phyloP scores from a whole-genome alignment of 2,888 invertebrate species.

The Chymomyza procnemis region DNA sequence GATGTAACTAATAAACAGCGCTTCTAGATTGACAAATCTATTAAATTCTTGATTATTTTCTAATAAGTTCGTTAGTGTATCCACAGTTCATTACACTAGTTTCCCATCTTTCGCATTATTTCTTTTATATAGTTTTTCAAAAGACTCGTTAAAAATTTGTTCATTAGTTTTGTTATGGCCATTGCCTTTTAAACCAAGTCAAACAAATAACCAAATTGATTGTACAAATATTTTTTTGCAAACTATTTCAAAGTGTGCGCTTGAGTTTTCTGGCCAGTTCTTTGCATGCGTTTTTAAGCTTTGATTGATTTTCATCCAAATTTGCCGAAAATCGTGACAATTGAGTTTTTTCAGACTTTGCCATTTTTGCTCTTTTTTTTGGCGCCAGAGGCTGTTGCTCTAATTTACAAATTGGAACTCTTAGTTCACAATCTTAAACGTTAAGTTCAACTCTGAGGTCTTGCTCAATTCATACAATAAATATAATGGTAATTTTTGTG shows the following conservation, averaged over 20 bases:
- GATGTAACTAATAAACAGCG: too few species aligned
- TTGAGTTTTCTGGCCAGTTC: background rate
- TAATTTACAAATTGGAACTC: conserved; percentile 38
- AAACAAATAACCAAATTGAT: conserved; percentile 60
- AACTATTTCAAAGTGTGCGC: conserved; percentile 21
- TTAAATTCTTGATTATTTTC: too few species aligned
- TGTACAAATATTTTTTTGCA: conserved; percentile 57
- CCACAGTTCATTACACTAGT: background rate
- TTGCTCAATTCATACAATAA: conserved; percentile 63
- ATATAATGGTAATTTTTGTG: conserved; percentile 28
- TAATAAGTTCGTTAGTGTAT: background rate
- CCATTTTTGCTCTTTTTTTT: background rate
- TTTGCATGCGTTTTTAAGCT: background rate
- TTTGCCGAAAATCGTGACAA: background rate
- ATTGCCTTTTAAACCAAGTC: background rate
- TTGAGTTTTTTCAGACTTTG: background rate
- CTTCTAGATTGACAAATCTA: too few species aligned
- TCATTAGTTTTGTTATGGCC: conserved; percentile 45
- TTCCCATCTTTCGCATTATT: background rate
- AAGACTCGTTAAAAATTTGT: conserved; percentile 69
- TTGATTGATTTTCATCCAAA: background rate
- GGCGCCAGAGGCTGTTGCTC: conserved; percentile 32
- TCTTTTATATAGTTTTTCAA: conserved; percentile 2
- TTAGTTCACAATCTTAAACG: conserved; percentile 42
- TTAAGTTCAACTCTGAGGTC: conserved; percentile 43